phyloP scores from a whole-genome alignment of 2,113 vertebrate species.

The Jacana jacana region DNA sequence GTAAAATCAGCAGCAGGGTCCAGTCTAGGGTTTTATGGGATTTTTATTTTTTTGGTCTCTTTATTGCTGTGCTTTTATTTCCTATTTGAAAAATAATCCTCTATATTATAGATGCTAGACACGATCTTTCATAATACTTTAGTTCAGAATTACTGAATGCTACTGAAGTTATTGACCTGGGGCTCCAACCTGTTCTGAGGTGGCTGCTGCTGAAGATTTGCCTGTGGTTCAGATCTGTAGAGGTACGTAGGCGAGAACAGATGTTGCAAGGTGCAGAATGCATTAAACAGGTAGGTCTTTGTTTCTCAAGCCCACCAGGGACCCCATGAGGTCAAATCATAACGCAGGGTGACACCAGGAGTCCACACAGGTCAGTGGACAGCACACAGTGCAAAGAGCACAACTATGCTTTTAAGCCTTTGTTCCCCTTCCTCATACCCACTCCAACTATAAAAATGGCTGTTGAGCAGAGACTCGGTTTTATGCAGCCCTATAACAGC shows the following conservation, averaged over 20 bases:
- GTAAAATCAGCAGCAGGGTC: conserved; percentile 8
- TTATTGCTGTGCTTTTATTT: background rate
- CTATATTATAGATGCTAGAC: background rate
- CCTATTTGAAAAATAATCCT: conserved; percentile 3
- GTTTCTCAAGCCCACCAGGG: background rate
- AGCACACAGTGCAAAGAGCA: background rate
- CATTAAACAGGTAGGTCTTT: accelerated
- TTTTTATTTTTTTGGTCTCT: background rate
- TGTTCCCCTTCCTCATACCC: background rate
- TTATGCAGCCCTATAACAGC: background rate
- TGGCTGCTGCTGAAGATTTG: background rate
- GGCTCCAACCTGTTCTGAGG: background rate
- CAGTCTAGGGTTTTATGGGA: background rate
- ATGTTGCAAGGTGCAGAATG: background rate
- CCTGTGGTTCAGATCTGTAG: background rate
- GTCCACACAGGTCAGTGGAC: background rate
- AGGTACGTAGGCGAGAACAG: background rate
- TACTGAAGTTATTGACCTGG: background rate
- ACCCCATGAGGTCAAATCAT: background rate
- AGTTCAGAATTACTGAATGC: background rate
- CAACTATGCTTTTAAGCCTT: background rate
- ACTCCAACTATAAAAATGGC: background rate
- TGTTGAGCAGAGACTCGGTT: background rate
- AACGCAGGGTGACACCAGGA: background rate
- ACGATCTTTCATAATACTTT: background rate